Evolutionary conservation across 23 tunicate genomes (phyloP), one percentile per base, ranked within the genome.

Genomic region (Halocynthia aurantium): DNA sequence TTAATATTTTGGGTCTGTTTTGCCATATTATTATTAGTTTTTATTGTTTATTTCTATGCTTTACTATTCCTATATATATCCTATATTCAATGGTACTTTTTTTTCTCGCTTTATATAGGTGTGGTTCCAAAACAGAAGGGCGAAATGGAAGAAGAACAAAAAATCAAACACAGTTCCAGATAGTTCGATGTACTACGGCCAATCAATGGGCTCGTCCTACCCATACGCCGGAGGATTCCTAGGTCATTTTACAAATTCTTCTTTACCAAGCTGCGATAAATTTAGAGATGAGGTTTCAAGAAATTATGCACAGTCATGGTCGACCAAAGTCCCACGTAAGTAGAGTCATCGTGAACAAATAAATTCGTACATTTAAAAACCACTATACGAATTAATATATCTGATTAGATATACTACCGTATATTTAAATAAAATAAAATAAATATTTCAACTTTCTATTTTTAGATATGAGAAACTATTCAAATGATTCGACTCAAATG

Each of bases 61-160:
- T 5, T 65, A 65, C 31, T 65, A 20, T 15, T 20, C n/a, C 2
- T 6, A 65, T 65, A 10, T 65, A 21, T 15, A 68, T 68, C 17
- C 21, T 17, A 40, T 50, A 52, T 74, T 51, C 2, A 31, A 31
- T 31, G 44, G 44, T 31, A 31, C 44, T 31, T 31, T 31, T 31
- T 31, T 0, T 31, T n/a, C 13, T 19, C 21, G 72, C 52, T 69
- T 61, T 52, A 50, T 69, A 51, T 53, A 92, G 98, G 98, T 92
- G 73, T 92, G 98, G 98, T 92, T 92, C 78, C 98, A 92, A 82
- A 92, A 92, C 76, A 84, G 98, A 8, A 60, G 98, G 60, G 98
- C 98, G 82, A 92, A 92, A 83, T 92, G 98, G 98, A 92, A 92
- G 82, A 92, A 84, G 70, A 76, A 81, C 22, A 85, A 85, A 78